Evolutionary conservation across 2,113 vertebrate species (phyloP).

Genomic region (Boleophthalmus pectinirostris): DNA sequence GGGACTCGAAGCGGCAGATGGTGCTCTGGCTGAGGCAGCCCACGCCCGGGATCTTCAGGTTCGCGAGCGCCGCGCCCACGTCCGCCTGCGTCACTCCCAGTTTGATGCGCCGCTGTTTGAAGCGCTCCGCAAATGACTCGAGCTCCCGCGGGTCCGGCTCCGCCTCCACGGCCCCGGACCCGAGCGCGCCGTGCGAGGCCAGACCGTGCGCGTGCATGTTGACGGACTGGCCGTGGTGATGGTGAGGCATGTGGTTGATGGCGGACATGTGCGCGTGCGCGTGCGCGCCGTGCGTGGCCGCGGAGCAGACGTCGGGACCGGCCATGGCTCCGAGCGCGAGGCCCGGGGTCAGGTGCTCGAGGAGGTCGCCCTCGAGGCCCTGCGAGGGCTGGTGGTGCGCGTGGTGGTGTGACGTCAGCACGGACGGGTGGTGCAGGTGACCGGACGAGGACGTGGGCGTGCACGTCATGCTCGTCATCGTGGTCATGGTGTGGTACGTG

Average conservation of each 20-base stretch:
- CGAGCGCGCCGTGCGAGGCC: slow-evolving; percentile 78
- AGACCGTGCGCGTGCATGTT: slow-evolving; percentile 86
- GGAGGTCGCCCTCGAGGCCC: slow-evolving; percentile 86
- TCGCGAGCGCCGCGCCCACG: slow-evolving; percentile 89
- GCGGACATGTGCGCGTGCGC: slow-evolving; percentile 87
- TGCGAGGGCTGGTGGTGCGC: slow-evolving; percentile 82
- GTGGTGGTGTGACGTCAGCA: slow-evolving; percentile 85
- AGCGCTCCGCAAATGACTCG: slow-evolving; percentile 91
- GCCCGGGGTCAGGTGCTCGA: slow-evolving; percentile 88
- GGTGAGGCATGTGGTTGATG: slow-evolving; percentile 87
- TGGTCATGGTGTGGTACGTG: slow-evolving; percentile 96
- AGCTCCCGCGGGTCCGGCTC: slow-evolving; percentile 92
- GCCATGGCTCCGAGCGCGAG: slow-evolving; percentile 85
- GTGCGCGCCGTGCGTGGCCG: slow-evolving; percentile 83
- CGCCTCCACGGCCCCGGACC: slow-evolving; percentile 72
- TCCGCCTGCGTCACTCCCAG: slow-evolving; percentile 92
- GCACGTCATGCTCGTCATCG: slow-evolving; percentile 91
- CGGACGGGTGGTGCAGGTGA: slow-evolving; percentile 89
- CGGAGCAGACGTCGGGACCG: slow-evolving; percentile 84
- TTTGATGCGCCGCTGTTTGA: slow-evolving; percentile 93
- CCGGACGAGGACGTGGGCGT: slow-evolving; percentile 86
- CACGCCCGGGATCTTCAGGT: slow-evolving; percentile 92
- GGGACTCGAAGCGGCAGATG: slow-evolving; percentile 93
- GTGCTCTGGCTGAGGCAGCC: slow-evolving; percentile 94
- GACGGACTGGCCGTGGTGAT: slow-evolving; percentile 80